Evolutionary conservation across 2,888 invertebrate genomes (phyloP), one percentile per base, ranked within the genome.

Genomic region (Drosophila glabriapex): DNA sequence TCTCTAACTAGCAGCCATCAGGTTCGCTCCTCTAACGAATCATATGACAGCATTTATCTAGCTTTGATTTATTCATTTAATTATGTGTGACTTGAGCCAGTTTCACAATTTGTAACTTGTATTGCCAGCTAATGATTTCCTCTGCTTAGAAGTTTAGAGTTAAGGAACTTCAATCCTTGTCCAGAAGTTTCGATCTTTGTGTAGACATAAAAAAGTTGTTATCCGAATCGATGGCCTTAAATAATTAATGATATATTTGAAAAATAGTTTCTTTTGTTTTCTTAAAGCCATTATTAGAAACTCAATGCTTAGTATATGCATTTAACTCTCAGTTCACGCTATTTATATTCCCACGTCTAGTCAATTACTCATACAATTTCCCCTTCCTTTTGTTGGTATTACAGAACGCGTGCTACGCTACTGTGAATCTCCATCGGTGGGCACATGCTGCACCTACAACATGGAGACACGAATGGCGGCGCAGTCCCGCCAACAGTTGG

Each of bases 401-500:
- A 5, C 55, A 94, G 93, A 93, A 84, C 91, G 91, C 80, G 92
- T 91, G 69, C 87, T 93, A 9, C 92, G 93, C 43, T 93, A 93
- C 75, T 94, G 94, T 90, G 94, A 94, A 70, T 90, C 92, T 41
- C 91, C 93, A 28, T 94, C 94, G 54, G 94, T 94, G 79, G 94
- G 94, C 63, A 93, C 95, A 53, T 95, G 95, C 93, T 95, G 93
- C 93, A 96, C 95, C 94, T 91, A 94, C 93, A 85, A 93, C 94
- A 92, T 95, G 95, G 82, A 97, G 92, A 93, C 95, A 56, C 95
- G 95, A 83, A 95, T 98, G 91, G 95, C 95, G 78, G 95, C 95
- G 80, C 95, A 95, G 82, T 96, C 96, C 86, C 95, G 95, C 66
- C 94, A 95, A 85, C 96, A 97, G 92, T 95, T 97, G 89, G 96